A percentile compares a stretch with the other conserved stretches of the same genome.
Evolutionary conservation across 2,888 invertebrate genomes (phyloP).

Genomic region (Caradrina kadenii): DNA sequence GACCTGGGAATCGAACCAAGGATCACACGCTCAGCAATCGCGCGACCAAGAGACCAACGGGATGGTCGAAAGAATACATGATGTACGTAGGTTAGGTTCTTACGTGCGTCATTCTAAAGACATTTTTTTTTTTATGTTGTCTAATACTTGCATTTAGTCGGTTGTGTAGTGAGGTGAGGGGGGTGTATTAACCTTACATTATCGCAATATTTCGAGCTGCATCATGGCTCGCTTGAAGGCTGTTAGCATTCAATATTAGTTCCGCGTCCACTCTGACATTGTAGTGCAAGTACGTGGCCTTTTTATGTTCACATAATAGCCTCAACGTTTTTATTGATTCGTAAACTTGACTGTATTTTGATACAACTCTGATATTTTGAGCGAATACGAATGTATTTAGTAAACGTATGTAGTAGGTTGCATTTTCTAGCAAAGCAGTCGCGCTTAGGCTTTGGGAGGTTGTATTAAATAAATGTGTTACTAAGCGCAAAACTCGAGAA

Average conservation of each 20-base stretch:
- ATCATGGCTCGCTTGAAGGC: constrained; percentile 65
- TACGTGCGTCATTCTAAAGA: constrained; percentile 32
- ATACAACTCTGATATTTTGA: not conserved
- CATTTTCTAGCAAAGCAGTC: no score
- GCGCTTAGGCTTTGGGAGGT: no score
- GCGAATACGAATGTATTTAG: constrained; percentile 7
- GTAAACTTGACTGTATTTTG: constrained; percentile 29
- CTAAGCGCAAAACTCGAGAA: no score
- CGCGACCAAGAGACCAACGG: no score
- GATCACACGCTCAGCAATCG: no score
- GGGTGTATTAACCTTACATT: constrained; percentile 63
- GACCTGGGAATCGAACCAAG: no score
- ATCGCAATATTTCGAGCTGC: constrained; percentile 60
- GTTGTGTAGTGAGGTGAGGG: constrained; percentile 32
- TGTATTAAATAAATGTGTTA: no score
- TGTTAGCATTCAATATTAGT: constrained; percentile 64
- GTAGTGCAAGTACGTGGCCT: constrained; percentile 64
- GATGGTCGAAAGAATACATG: not conserved
- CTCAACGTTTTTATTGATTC: constrained; percentile 52
- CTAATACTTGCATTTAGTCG: constrained; percentile 31
- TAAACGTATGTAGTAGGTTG: constrained; percentile 15
- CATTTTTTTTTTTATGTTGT: constrained; percentile 29
- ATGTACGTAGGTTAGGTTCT: constrained; percentile 26
- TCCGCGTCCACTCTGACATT: constrained; percentile 69
- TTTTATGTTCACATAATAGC: constrained; percentile 52